These are phyloP conservation scores for Kryptopterus vitreolus DNA, from an alignment of 2,797 vertebrate genomes.

Conservation along the genomic window DNA sequence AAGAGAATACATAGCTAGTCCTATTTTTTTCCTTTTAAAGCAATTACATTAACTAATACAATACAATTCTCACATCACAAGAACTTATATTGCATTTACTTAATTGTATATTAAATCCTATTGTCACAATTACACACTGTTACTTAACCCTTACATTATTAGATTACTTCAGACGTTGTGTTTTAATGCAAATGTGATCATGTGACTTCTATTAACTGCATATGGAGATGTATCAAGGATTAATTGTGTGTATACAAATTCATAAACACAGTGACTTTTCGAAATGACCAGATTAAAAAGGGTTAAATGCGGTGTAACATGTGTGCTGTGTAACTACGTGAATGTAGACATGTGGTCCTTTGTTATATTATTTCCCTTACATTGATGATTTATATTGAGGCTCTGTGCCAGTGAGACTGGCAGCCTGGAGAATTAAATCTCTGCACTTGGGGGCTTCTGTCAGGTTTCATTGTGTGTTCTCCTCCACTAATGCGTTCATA, in stretches of 20 bases:
- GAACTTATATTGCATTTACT: conserved; percentile 19
- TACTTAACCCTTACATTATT: neutral
- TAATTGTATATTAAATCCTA: neutral
- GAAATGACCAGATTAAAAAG: neutral
- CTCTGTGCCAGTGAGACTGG: conserved; percentile 36
- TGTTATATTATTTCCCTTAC: conserved; percentile 40
- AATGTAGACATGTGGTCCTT: conserved; percentile 16
- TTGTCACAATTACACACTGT: neutral
- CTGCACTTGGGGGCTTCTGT: conserved; percentile 52
- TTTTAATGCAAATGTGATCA: neutral
- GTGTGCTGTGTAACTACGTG: conserved; percentile 14
- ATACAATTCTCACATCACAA: too few relatives aligned
- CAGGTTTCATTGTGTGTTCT: conserved; percentile 43
- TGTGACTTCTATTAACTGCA: neutral
- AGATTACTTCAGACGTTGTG: neutral
- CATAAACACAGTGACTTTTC: neutral
- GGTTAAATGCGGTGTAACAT: neutral
- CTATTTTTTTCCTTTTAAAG: neutral
- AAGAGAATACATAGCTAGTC: neutral
- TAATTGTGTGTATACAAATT: neutral
- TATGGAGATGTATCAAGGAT: neutral
- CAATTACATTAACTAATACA: too few relatives aligned
- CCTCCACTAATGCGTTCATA: conserved; percentile 51
- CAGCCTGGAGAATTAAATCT: conserved; percentile 54
- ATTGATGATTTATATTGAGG: conserved; percentile 20